Base-by-base conservation (phyloP, 1,140 invertebrate species). In the Plectrocnemia conspersa region DNA sequence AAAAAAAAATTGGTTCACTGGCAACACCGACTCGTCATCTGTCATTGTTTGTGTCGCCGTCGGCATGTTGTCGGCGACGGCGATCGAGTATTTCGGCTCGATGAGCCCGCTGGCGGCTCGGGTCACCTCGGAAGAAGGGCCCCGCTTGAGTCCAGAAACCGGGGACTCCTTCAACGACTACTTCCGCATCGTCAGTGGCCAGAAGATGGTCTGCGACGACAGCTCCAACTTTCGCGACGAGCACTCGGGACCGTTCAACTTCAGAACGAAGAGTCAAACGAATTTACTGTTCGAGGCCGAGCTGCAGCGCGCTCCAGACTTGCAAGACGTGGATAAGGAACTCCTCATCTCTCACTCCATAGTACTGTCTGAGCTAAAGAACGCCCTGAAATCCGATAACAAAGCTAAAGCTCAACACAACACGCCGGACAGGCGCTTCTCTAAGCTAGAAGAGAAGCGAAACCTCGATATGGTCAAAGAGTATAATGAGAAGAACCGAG, bases 231-330 rank as follows among this genome's bases (percentile, higher is more conserved):
- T 83, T 73, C 72, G 79, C 58, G 85, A 89, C 66, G 86, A 89
- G 65, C 84, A 88, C 65, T 88, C 85, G 0, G 84, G 80, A 27
- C 85, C 86, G 15, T 91, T 90, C 71, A 79, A 84, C 1, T 89
- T 86, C 70, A 83, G 85, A 69, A 88, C 86, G 0, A 80, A 80
- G 63, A 89, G 86, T 22, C 87, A 89, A 32, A 35, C 49, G 3
- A 59, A 32, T 18, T 19, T 24, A 29, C 50, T 49, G 18, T 22
- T 16, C 35, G 55, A 47, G 19, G 45, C 23, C 25, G 18, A 58
- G 49, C 18, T 41, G 36, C 13, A 19, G 9, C 18, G 25, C n/a
- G 10, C 13, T n/a, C 13, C 23, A 13, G 35, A 68, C 1, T 65
- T 66, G 5, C 69, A 68, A 0, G 15, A 50, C 6, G 59, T 72